A percentile compares a stretch with the other conserved stretches of the same genome.
phyloP scores from a whole-genome alignment of 64 coral and sea anemone species.

The Catalaphyllia jardinei region DNA sequence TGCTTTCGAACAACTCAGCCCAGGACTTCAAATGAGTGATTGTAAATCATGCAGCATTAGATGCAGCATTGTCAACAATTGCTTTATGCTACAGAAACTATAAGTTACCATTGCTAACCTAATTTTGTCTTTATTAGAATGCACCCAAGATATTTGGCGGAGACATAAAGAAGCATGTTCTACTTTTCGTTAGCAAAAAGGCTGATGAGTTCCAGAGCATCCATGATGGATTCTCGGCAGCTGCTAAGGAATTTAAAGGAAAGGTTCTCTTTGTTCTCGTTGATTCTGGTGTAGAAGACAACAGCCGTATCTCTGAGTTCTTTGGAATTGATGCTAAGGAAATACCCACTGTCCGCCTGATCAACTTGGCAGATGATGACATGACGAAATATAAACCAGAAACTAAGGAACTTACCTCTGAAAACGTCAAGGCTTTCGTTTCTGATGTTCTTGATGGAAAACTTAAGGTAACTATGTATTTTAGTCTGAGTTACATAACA shows the following conservation, averaged over 20 bases:
- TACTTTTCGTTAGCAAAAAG: constrained; percentile 88
- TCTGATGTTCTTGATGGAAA: constrained; percentile 75
- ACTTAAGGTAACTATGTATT: constrained; percentile 75
- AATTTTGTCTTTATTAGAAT: constrained; percentile 49
- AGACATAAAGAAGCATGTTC: constrained; percentile 90
- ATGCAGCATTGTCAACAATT: too few relatives aligned
- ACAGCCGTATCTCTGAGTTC: constrained; percentile 92
- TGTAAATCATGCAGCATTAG: too few relatives aligned
- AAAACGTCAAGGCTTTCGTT: constrained; percentile 78
- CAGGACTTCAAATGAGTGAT: too few relatives aligned
- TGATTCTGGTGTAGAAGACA: constrained; percentile 90
- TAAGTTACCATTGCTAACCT: neutral
- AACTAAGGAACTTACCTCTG: constrained; percentile 66
- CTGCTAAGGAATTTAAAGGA: constrained; percentile 95
- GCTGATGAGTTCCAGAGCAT: constrained; percentile 76
- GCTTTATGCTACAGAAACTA: too few relatives aligned
- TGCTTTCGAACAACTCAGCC: too few relatives aligned
- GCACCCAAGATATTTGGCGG: constrained; percentile 99
- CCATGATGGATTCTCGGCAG: constrained; percentile 67
- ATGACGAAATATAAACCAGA: constrained; percentile 98
- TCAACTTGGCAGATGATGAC: constrained; percentile 92
- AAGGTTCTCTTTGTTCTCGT: constrained; percentile 98
- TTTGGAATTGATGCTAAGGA: constrained; percentile 92
- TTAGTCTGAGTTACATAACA: neutral
- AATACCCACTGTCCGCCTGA: constrained; percentile 88